Conservation (phyloP, 2,888 invertebrate genomes). For the Onchidella celtica region DNA sequence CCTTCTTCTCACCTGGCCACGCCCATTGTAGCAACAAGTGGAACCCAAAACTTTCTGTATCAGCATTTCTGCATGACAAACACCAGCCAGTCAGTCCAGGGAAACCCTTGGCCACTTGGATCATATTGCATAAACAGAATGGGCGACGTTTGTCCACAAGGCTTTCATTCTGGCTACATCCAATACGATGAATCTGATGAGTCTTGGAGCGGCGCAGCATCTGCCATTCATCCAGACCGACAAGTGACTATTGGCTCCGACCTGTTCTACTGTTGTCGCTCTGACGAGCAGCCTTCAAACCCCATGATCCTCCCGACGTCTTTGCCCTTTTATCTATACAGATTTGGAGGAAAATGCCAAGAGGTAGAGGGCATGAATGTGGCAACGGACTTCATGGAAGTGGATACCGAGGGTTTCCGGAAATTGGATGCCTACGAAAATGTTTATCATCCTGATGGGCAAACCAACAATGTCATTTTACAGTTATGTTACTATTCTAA, state of each 20-base stretch:
- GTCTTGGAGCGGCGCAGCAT: neutral
- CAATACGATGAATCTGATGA: neutral
- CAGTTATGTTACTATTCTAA: neutral
- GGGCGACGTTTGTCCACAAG: neutral
- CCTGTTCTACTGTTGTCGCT: slow-evolving; percentile 11
- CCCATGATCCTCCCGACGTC: neutral
- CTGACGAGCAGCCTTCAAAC: neutral
- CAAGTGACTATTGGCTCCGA: neutral
- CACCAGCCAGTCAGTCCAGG: no score
- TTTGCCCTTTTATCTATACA: slow-evolving; percentile 14
- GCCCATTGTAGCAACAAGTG: neutral
- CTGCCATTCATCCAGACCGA: neutral
- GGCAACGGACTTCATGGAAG: neutral
- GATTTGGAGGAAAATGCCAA: neutral
- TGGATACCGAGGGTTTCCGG: slow-evolving; percentile 5
- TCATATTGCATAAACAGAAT: slow-evolving; percentile 21
- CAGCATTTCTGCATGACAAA: slow-evolving; percentile 17
- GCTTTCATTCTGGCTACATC: neutral
- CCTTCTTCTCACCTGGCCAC: neutral
- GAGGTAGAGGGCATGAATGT: slow-evolving; percentile 2
- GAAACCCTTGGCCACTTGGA: neutral
- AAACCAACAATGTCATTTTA: neutral
- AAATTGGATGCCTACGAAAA: neutral
- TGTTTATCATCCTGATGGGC: neutral
- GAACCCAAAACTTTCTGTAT: neutral